Base-by-base conservation (phyloP, 2,888 invertebrate species). In the Subacronicta megacephala region DNA sequence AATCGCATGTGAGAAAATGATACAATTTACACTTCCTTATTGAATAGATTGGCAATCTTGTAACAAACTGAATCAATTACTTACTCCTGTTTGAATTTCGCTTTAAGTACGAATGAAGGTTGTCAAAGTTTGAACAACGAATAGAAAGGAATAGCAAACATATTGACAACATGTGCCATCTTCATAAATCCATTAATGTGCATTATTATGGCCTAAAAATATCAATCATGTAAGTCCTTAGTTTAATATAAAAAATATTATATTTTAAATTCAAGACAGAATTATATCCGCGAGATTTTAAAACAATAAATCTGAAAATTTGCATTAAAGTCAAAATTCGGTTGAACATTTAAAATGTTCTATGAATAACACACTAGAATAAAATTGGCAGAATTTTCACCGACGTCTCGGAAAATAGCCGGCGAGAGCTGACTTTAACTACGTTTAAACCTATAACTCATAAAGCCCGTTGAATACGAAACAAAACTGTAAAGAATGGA, bases 1-100 rank as follows among this genome's bases (percentile, higher is more conserved):
- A 76, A 78, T 78, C 77, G 69, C 71, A 77, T 78, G 67, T 73
- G 70, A 71, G 66, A 59, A 70, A 70, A 75, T 67, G 62, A 72
- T 74, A 75, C 68, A 75, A 80, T 79, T 75, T 77, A 69, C 78
- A 77, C 75, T 62, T 67, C 49, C 45, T 47, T 50, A 50, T 44
- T 43, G 33, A 68, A 44, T 29, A 64, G 29, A 70, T 73, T 66
- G 56, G 36, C 73, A 63, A 69, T 73, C 50, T 51, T 52, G 46
- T 26, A 43, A 29, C 23, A 58, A 38, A 62, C 53, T 62, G 55
- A 42, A 70, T 49, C 51, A 64, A 56, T 20, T 38, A 31, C n/a
- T 31, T 26, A 60, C 38, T 31, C 35, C 16, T 41, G 20, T 43
- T 36, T 45, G 31, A 18, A n/a, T 50, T 26, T 13, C 13, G 17